Base-by-base conservation (phyloP, 2,888 invertebrate species). In the Malthinus flaveolus region DNA sequence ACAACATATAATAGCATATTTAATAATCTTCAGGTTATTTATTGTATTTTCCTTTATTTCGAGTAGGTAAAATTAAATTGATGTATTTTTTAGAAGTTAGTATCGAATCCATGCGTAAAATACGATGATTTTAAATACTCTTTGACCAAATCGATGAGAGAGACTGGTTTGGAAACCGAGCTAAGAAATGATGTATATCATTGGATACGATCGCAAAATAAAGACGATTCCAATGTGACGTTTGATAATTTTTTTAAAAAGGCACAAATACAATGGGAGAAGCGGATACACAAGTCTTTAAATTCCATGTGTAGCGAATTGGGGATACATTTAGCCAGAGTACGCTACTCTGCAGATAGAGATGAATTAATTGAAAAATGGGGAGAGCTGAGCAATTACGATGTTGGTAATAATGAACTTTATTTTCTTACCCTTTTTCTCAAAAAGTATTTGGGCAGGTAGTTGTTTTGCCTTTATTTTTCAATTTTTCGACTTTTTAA, bases 301-400 rank as follows among this genome's bases (percentile, higher is more conserved):
- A 95, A 95, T 80, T 95, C 95, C 1, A 97, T 97, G 93, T 94
- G 95, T 70, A 89, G 87, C 39, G 96, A 97, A 78, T 80, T 97
- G 45, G 91, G 91, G 71, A 89, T 94, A 42, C 90, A 92, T 5
- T 78, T 95, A 61, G 91, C 92, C 1, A 87, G 90, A 74, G 82
- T 90, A 64, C 82, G 96, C 62, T 81, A 86, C 7, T 86, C 85
- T 33, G 82, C 84, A 39, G 96, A 97, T 73, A 87, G 87, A 55
- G 93, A 94, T 64, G 94, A 95, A 69, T 80, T 97, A 32, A 73
- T 85, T 5, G 87, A 87, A 34, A 94, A 94, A 75, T 97, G 97
- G 97, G 89, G 89, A 64, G 95, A 96, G 80, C 82, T 97, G 52
- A 95, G 95, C 75, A 93, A 92, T 62, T 95, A 91, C 74, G 90